Evolutionary conservation across 2,797 vertebrate species (phyloP).

Genomic region (Syngnathus acus): DNA sequence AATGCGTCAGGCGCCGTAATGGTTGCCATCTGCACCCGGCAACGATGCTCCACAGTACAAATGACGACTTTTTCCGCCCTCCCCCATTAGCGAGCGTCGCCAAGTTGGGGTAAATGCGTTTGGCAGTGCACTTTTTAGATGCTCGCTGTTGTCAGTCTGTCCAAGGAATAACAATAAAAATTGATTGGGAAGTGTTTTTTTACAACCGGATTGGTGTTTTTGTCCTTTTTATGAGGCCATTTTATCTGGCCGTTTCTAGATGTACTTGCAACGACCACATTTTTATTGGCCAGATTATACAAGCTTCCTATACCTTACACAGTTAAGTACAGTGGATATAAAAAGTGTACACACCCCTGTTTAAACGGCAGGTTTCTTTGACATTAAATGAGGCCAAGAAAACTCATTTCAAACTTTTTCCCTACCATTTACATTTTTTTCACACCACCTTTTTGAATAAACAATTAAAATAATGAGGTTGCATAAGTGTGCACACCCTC

Average conservation of each 20-base stretch:
- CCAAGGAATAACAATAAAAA: not conserved
- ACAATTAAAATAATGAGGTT: not conserved
- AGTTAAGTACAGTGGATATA: not conserved
- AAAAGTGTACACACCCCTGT: not conserved
- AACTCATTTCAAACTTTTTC: not conserved
- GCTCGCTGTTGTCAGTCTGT: not conserved
- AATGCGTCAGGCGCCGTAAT: not conserved
- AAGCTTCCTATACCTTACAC: not conserved
- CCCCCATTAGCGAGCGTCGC: not conserved
- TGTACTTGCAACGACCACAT: not conserved
- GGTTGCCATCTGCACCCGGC: not conserved
- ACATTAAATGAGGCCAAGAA: not conserved
- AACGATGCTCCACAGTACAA: not conserved
- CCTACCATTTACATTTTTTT: no score
- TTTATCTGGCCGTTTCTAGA: not conserved
- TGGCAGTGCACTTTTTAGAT: not conserved
- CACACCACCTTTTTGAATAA: no score
- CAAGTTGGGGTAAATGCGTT: not conserved
- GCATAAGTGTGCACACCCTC: not conserved
- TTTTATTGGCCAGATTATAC: not conserved
- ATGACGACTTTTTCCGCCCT: not conserved
- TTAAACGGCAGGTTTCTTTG: not conserved
- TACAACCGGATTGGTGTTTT: not conserved
- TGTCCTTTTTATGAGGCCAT: not conserved
- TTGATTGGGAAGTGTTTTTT: conserved; percentile 1